Percentiles rank a stretch among this genome's conserved stretches.
These are phyloP conservation scores for Diarsia rubi DNA, from an alignment of 2,888 invertebrate species.

Conservation along the genomic window DNA sequence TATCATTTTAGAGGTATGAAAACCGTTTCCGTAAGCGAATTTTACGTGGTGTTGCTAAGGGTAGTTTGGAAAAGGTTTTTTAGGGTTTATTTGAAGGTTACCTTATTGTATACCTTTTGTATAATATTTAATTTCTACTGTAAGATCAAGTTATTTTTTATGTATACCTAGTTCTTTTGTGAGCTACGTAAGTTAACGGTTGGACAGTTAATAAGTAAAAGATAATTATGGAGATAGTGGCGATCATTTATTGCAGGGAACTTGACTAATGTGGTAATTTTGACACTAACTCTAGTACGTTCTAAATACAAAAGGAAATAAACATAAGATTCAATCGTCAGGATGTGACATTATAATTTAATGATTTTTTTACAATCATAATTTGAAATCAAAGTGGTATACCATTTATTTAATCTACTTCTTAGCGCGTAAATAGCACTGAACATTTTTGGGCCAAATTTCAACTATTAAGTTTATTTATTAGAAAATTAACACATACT, in stretches of 20 bases:
- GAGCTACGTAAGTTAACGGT: background rate
- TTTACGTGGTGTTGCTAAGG: constrained; percentile 30
- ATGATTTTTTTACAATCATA: too few relatives aligned
- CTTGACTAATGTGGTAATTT: background rate
- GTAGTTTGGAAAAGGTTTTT: constrained; percentile 9
- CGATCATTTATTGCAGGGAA: background rate
- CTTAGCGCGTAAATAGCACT: too few relatives aligned
- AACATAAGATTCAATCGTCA: background rate
- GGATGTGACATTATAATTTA: too few relatives aligned
- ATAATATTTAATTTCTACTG: background rate
- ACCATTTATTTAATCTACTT: too few relatives aligned
- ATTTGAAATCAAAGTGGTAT: too few relatives aligned
- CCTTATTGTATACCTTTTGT: background rate
- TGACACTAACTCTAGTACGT: background rate
- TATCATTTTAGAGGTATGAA: constrained; percentile 48
- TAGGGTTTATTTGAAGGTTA: background rate
- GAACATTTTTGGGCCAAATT: too few relatives aligned
- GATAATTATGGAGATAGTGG: background rate
- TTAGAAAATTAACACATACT: too few relatives aligned
- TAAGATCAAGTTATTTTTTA: background rate
- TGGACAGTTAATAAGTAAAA: background rate
- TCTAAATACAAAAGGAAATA: background rate
- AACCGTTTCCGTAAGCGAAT: constrained; percentile 46
- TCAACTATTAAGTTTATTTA: too few relatives aligned
- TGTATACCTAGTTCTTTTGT: background rate